These are phyloP conservation scores for Plebejus anna DNA, from an alignment of 2,888 invertebrate species.

Conservation along the genomic window DNA sequence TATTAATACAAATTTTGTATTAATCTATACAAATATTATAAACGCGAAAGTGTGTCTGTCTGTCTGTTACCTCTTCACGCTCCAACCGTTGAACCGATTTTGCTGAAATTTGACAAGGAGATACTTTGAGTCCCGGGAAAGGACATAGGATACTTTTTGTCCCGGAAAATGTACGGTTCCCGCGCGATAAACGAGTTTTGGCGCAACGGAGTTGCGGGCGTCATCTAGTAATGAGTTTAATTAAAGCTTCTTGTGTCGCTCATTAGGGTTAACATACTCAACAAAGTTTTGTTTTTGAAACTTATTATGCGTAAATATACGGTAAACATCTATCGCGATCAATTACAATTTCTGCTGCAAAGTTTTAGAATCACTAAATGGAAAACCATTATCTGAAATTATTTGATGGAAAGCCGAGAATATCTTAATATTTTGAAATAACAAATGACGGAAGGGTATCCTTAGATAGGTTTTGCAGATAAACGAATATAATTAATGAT, in stretches of 20 bases:
- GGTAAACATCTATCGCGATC: neutral
- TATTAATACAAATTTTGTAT: neutral
- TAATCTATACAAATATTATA: too few relatives aligned
- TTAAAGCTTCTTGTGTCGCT: neutral
- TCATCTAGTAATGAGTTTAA: too few relatives aligned
- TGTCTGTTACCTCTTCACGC: too few relatives aligned
- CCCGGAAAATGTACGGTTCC: too few relatives aligned
- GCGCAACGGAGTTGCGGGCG: too few relatives aligned
- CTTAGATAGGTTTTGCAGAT: constrained; percentile 69
- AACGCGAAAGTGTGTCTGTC: too few relatives aligned
- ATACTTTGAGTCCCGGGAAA: too few relatives aligned
- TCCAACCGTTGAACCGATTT: too few relatives aligned
- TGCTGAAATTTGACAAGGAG: too few relatives aligned
- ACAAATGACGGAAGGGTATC: constrained; percentile 58
- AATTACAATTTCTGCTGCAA: neutral
- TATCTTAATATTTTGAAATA: constrained; percentile 54
- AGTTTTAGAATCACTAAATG: constrained; percentile 5
- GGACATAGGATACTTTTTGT: too few relatives aligned
- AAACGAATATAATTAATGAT: constrained; percentile 74
- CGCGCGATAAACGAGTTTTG: too few relatives aligned
- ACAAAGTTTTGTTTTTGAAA: neutral
- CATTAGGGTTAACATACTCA: neutral
- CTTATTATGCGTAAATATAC: neutral
- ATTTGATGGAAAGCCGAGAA: constrained; percentile 32
- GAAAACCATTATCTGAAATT: constrained; percentile 25